Percentiles rank a stretch among this genome's conserved stretches.
phyloP scores from a whole-genome alignment of 2,113 vertebrate genomes.

The Rousettus leschenaultii region DNA sequence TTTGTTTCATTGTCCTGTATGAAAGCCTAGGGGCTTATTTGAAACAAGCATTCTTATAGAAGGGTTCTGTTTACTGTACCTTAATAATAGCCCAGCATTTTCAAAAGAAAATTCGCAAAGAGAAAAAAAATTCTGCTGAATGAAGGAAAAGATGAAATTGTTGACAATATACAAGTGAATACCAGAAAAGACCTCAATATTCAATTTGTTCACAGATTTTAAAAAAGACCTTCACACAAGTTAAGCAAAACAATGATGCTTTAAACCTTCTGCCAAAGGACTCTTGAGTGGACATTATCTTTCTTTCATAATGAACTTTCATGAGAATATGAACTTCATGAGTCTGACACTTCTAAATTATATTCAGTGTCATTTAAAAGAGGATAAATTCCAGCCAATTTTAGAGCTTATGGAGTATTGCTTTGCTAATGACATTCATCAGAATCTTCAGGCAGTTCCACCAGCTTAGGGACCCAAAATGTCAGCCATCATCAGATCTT shows the following conservation, averaged over 20 bases:
- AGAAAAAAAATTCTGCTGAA: not conserved
- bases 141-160: not conserved
- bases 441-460: conserved; percentile 67
- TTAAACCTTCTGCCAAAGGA: conserved; percentile 52
- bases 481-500: conserved; percentile 53
- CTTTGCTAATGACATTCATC: conserved; percentile 69
- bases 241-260: not conserved
- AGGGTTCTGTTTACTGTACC: conserved; percentile 63
- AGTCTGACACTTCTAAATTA: conserved; percentile 77
- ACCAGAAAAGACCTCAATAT: conserved; percentile 42
- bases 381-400: conserved; percentile 77
- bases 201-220: conserved; percentile 39
- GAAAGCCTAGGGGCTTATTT: not conserved
- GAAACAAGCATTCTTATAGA: conserved; percentile 46
- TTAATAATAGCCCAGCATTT: conserved; percentile 10
- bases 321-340: conserved; percentile 71
- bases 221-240: conserved; percentile 15
- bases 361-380: conserved; percentile 72
- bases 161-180: conserved; percentile 37
- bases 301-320: conserved; percentile 72
- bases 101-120: conserved; percentile 52
- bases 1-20: conserved; percentile 24
- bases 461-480: conserved; percentile 66
- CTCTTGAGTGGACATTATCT: conserved; percentile 54
- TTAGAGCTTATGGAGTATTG: conserved; percentile 71